Percentiles rank a stretch among this genome's conserved stretches.
Conservation (phyloP, 2,113 vertebrate species). For the Lamprologus callipterus region DNA sequence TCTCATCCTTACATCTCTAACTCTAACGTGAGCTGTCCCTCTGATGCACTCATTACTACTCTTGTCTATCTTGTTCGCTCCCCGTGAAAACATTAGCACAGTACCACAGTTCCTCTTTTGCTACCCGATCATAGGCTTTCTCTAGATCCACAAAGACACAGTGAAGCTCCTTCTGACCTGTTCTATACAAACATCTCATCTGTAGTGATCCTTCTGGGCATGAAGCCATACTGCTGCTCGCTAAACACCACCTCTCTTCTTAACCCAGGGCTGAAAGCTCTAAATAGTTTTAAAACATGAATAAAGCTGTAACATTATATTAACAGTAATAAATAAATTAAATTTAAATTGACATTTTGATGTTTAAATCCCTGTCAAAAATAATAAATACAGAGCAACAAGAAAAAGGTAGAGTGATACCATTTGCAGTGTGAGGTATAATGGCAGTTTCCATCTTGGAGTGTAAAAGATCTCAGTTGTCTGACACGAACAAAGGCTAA, state of each 20-base stretch:
- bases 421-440: not conserved
- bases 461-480: not conserved
- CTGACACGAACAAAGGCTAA: not conserved
- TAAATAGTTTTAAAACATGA: not conserved
- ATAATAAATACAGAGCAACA: not conserved
- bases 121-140: not conserved
- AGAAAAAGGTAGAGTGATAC: not conserved
- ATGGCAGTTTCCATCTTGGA: not conserved
- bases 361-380: not conserved
- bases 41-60: not conserved
- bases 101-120: not conserved
- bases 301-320: not conserved
- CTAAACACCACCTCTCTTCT: not conserved
- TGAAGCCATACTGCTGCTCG: not conserved
- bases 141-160: not conserved
- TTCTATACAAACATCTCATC: not conserved
- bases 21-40: not conserved
- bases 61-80: not conserved
- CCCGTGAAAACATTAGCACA: not conserved
- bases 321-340: not conserved
- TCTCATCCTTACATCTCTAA: not conserved
- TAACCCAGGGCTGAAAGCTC: not conserved
- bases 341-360: not conserved
- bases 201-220: not conserved
- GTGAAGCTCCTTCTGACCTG: not conserved